Percentiles rank a stretch among this genome's conserved stretches.
These are phyloP conservation scores for Scrobipalpa atriplicella DNA, from an alignment of 2,888 invertebrate genomes.

Conservation along the genomic window DNA sequence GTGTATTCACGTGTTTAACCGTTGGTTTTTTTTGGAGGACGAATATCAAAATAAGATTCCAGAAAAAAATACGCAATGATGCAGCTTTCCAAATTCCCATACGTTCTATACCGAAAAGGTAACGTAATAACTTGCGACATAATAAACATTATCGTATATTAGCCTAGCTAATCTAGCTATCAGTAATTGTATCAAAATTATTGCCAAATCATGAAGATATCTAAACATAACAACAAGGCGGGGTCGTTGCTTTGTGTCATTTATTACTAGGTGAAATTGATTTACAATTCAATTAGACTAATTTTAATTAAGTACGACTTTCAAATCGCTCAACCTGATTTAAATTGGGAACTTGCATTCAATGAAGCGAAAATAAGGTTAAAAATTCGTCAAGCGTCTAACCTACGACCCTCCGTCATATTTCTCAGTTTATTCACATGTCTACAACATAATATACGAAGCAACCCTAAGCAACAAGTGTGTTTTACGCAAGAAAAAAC, in stretches of 20 bases:
- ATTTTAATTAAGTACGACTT: neutral
- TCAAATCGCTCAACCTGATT: constrained; percentile 2
- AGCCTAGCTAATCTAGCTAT: neutral
- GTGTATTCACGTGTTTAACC: constrained; percentile 71
- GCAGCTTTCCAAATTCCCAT: constrained; percentile 75
- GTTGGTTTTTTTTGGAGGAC: constrained; percentile 51
- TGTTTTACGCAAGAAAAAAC: constrained; percentile 72
- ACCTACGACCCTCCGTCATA: constrained; percentile 6
- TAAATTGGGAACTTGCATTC: constrained; percentile 8
- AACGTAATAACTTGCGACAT: neutral
- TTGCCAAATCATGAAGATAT: neutral
- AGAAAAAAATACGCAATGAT: constrained; percentile 52
- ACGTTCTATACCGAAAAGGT: neutral
- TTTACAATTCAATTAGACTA: constrained; percentile 1
- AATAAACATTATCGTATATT: neutral
- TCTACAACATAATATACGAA: constrained; percentile 30
- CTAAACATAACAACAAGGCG: neutral
- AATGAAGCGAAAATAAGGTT: neutral
- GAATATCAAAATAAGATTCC: constrained; percentile 42
- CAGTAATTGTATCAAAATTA: constrained; percentile 10
- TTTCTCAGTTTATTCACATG: neutral
- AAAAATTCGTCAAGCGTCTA: constrained; percentile 1
- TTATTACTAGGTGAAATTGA: constrained; percentile 13
- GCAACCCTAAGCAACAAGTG: constrained; percentile 78
- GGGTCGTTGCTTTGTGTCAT: constrained; percentile 1